These are phyloP conservation scores for Todiramphus chloris DNA, from an alignment of 2,113 vertebrate genomes.

Conservation along the genomic window DNA sequence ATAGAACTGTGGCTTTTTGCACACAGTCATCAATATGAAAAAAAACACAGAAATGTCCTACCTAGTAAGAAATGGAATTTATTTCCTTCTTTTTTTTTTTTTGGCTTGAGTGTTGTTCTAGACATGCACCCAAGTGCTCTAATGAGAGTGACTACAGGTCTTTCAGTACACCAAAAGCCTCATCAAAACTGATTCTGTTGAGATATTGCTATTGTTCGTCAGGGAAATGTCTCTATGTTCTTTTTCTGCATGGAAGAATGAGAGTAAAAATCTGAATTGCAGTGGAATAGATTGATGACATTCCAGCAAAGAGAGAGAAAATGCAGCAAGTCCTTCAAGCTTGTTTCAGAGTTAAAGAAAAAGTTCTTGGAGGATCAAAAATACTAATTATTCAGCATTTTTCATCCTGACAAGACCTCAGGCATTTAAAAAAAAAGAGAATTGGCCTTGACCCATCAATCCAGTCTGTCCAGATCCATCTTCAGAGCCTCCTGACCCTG, in stretches of 20 bases:
- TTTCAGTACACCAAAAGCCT: background rate
- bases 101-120: background rate
- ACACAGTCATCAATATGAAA: background rate
- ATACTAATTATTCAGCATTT: background rate
- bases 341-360: background rate
- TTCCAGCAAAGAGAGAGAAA: background rate
- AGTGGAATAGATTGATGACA: background rate
- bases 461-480: background rate
- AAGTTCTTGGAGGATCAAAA: background rate
- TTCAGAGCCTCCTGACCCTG: background rate
- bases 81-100: background rate
- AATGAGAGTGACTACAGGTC: rapidly evolving
- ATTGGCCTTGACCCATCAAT: background rate
- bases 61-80: background rate
- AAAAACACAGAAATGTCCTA: background rate
- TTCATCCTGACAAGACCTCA: background rate
- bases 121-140: background rate
- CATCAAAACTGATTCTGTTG: background rate
- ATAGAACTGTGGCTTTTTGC: background rate
- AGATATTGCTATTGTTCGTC: background rate
- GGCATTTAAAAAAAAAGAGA: background rate
- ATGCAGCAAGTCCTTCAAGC: background rate
- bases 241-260: background rate
- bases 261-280: background rate
- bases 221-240: background rate